Evolutionary conservation across 2,888 invertebrate species (phyloP).

Genomic region (Andrena fulva): DNA sequence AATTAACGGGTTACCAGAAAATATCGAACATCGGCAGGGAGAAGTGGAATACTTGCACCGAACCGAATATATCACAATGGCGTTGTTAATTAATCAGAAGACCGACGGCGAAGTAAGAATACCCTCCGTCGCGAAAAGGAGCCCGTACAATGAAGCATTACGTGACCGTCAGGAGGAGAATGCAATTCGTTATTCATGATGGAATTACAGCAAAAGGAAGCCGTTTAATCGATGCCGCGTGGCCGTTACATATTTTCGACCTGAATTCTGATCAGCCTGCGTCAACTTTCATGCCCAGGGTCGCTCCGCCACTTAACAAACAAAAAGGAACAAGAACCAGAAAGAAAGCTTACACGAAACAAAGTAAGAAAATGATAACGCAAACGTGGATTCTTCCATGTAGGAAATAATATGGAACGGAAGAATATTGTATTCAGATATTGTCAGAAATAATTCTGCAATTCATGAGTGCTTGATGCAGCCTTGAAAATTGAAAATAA

Average conservation of each 20-base stretch:
- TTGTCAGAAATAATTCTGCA: too few species aligned
- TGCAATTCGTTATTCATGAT: slow-evolving; percentile 56
- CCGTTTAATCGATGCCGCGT: slow-evolving; percentile 59
- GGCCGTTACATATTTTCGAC: slow-evolving; percentile 63
- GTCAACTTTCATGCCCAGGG: not conserved
- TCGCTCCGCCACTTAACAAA: slow-evolving; percentile 11
- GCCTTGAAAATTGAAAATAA: too few species aligned
- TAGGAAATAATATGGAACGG: too few species aligned
- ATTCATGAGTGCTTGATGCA: too few species aligned
- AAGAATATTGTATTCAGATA: too few species aligned
- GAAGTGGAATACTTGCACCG: too few species aligned
- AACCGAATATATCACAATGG: too few species aligned
- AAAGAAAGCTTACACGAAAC: not conserved
- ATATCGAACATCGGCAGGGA: too few species aligned
- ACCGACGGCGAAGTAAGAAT: not conserved
- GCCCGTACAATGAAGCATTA: slow-evolving; percentile 73
- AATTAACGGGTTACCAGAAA: too few species aligned
- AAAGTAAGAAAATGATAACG: too few species aligned
- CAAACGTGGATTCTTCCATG: too few species aligned
- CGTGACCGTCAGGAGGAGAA: slow-evolving; percentile 54
- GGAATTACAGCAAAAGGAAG: slow-evolving; percentile 60
- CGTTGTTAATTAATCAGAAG: not conserved
- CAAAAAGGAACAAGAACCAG: not conserved
- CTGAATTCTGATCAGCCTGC: slow-evolving; percentile 43
- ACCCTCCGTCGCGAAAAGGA: slow-evolving; percentile 39